phyloP scores from a whole-genome alignment of 1,140 invertebrate species.

The Drosophila triauraria region DNA sequence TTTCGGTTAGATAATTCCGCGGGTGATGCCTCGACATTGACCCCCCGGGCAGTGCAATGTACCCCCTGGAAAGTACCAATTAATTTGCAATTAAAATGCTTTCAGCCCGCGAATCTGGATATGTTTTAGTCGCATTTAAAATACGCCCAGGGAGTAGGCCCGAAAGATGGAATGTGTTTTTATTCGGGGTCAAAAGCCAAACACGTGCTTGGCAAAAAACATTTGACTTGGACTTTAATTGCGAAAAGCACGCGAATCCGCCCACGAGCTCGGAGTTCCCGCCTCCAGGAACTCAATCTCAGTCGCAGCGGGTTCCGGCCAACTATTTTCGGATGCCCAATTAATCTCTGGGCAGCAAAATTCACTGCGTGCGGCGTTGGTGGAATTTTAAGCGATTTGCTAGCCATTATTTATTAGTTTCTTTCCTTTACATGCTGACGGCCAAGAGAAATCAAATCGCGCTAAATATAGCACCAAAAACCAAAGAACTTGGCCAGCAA shows the following conservation, averaged over 20 bases:
- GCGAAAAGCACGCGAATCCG: conserved; percentile 62
- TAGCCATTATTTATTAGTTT: conserved; percentile 71
- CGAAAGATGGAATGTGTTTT: conserved; percentile 14
- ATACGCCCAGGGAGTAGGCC: neutral
- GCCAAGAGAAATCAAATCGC: conserved; percentile 56
- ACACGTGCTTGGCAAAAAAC: conserved; percentile 29
- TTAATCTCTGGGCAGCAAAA: conserved; percentile 56
- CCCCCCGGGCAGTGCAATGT: neutral
- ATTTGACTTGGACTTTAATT: conserved; percentile 59
- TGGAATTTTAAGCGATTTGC: conserved; percentile 82
- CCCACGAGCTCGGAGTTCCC: neutral
- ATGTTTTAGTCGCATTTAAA: conserved; percentile 6
- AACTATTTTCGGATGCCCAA: conserved; percentile 66
- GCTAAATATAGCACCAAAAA: conserved; percentile 53
- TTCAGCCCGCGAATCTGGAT: conserved; percentile 20
- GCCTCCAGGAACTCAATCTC: conserved; percentile 52
- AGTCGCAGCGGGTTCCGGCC: conserved; percentile 47
- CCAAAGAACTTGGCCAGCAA: conserved; percentile 62
- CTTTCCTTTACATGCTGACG: conserved; percentile 42
- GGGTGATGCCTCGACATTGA: neutral
- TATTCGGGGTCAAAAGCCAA: conserved; percentile 26
- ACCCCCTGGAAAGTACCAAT: conserved; percentile 24
- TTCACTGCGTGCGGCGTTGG: conserved; percentile 29
- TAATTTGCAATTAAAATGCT: conserved; percentile 53
- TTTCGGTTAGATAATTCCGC: neutral